Evolutionary conservation across 2,888 invertebrate species (phyloP), one percentile per base, ranked within the genome.

Genomic region (Tiphia femorata): DNA sequence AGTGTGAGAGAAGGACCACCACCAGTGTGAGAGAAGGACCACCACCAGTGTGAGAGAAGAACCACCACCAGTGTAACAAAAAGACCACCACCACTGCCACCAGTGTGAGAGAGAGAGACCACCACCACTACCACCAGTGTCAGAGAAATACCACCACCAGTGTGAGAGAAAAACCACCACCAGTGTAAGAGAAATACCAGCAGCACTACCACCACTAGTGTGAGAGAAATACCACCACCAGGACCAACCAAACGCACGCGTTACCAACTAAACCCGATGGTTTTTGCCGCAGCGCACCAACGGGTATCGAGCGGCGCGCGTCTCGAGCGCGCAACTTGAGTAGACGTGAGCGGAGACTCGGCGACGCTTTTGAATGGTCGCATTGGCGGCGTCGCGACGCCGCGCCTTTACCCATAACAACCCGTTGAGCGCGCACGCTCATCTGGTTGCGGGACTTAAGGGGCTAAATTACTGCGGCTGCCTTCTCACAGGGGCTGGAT

Each of bases 241-340:
- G 10, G 6, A 35, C 33, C n/a, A 17, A 21, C 35, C 12, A 19
- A 33, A 20, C 46, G 56, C 44, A 14, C 17, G 25, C 33, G 60
- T 54, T 62, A 59, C 56, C 52, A 59, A 51, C 58, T 50, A 56
- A 46, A 59, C 56, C 61, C 27, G 61, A 60, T 59, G 68, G 35
- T 64, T 49, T 71, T 74, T 57, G 73, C 75, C 65, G 79, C 76
- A 63, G 75, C 77, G 73, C 75, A 64, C 79, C 76, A 62, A 75
- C 77, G 69, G 52, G 70, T 76, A 69, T 74, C 72, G 70, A 69
- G 67, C 69, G 67, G 48, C 57, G 53, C 37, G 51, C 59, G 62
- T 58, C 49, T 51, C 58, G 58, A 49, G 58, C 49, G 54, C 70
- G 58, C 64, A 62, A 67, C 48, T 41, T 21, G 29, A 41, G 35